phyloP scores from a whole-genome alignment of 1,140 invertebrate species.

The Drosophila santomea region DNA sequence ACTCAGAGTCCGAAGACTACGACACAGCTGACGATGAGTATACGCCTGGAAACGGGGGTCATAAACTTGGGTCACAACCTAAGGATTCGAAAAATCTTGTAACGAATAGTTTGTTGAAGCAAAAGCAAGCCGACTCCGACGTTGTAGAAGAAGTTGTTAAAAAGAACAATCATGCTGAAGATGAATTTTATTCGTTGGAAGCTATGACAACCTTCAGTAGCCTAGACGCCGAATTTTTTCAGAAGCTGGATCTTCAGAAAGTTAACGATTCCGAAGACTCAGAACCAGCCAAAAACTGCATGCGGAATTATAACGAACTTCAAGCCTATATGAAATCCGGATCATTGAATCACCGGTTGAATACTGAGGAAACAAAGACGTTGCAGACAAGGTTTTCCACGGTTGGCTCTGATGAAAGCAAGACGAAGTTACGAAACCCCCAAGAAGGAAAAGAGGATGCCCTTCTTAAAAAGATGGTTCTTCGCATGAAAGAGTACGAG shows the following conservation, averaged over 20 bases:
- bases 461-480: constrained; percentile 58
- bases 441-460: constrained; percentile 45
- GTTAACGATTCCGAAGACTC: constrained; percentile 40
- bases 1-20: constrained; percentile 48
- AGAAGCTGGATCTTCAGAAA: constrained; percentile 65
- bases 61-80: constrained; percentile 41
- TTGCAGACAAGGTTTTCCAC: constrained; percentile 22
- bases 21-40: constrained; percentile 57
- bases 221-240: constrained; percentile 66
- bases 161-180: neutral
- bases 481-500: constrained; percentile 51
- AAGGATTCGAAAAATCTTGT: constrained; percentile 50
- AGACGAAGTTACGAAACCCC: neutral
- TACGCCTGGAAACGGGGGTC: neutral
- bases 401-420: neutral
- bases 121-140: constrained; percentile 5
- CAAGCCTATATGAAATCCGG: constrained; percentile 46
- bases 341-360: constrained; percentile 16
- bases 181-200: constrained; percentile 60
- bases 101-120: neutral
- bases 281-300: constrained; percentile 52
- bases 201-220: constrained; percentile 45
- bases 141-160: too few species aligned
- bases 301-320: constrained; percentile 66
- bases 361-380: constrained; percentile 43